Evolutionary conservation across 2,888 invertebrate genomes (phyloP).

Genomic region (Eristalis arbustorum): DNA sequence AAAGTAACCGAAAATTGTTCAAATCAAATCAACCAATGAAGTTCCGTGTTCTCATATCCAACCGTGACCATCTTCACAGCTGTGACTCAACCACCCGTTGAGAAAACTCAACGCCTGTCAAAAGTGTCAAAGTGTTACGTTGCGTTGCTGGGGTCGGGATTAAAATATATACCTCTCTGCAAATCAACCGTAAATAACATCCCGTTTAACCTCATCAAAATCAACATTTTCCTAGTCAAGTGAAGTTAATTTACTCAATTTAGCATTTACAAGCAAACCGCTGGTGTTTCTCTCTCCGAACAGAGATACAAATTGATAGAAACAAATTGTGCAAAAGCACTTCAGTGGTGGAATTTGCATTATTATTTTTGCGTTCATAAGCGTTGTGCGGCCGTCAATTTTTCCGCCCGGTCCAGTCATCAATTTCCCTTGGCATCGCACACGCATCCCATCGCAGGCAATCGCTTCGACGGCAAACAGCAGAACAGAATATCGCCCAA

Average conservation of each 20-base stretch:
- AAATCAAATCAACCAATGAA: background rate
- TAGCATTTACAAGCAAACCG: background rate
- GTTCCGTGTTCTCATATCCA: background rate
- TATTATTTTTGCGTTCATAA: conserved; percentile 49
- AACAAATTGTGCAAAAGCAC: background rate
- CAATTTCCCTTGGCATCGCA: conserved; percentile 29
- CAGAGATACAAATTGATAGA: background rate
- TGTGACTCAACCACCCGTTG: background rate
- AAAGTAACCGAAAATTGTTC: background rate
- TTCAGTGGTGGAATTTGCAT: conserved; percentile 43
- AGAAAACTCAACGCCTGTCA: conserved; percentile 36
- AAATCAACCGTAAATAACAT: conserved; percentile 20
- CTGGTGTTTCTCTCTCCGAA: background rate
- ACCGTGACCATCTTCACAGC: background rate
- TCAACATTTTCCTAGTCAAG: conserved; percentile 48
- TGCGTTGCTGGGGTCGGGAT: conserved; percentile 17
- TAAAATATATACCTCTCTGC: conserved; percentile 5
- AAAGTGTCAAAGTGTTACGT: conserved; percentile 2
- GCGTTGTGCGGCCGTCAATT: conserved; percentile 44
- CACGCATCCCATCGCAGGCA: conserved; percentile 50
- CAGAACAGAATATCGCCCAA: conserved; percentile 39
- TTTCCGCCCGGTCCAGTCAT: conserved; percentile 46
- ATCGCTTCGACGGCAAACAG: conserved; percentile 52
- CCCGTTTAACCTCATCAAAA: conserved; percentile 4
- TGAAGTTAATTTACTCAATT: conserved; percentile 33